Percentiles rank a stretch among this genome's conserved stretches.
Conservation (phyloP, 1,140 invertebrate genomes). For the Grapholita molesta region DNA sequence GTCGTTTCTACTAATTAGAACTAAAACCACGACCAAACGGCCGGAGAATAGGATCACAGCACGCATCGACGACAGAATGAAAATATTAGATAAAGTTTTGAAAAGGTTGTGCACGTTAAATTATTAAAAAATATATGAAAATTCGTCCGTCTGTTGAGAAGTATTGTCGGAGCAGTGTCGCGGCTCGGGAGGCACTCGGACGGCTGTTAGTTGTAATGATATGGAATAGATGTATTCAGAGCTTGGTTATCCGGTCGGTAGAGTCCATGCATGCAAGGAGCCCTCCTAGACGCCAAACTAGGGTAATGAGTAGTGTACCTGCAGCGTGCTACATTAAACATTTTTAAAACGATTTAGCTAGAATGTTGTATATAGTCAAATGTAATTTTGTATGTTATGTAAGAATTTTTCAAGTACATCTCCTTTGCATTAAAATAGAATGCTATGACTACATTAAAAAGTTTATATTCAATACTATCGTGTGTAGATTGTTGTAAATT, state of each 20-base stretch:
- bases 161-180: not conserved
- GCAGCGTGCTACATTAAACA: slow-evolving; percentile 46
- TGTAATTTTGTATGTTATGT: slow-evolving; percentile 74
- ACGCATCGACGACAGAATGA: slow-evolving; percentile 24
- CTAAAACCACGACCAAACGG: not conserved
- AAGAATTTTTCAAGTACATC: slow-evolving; percentile 70
- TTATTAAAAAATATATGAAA: slow-evolving; percentile 45
- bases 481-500: slow-evolving; percentile 75
- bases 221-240: not conserved
- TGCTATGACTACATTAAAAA: slow-evolving; percentile 66
- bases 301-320: slow-evolving; percentile 52
- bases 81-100: slow-evolving; percentile 46
- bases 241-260: slow-evolving; percentile 34
- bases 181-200: not conserved
- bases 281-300: slow-evolving; percentile 56
- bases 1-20: not conserved
- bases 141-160: slow-evolving; percentile 50
- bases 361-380: slow-evolving; percentile 71
- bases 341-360: slow-evolving; percentile 57
- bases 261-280: slow-evolving; percentile 61
- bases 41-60: slow-evolving; percentile 8
- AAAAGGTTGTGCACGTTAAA: slow-evolving; percentile 75
- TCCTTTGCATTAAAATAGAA: slow-evolving; percentile 72
- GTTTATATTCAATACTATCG: slow-evolving; percentile 70
- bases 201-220: not conserved